phyloP scores from a whole-genome alignment of 2,797 vertebrate genomes.

The Spinus pinus region DNA sequence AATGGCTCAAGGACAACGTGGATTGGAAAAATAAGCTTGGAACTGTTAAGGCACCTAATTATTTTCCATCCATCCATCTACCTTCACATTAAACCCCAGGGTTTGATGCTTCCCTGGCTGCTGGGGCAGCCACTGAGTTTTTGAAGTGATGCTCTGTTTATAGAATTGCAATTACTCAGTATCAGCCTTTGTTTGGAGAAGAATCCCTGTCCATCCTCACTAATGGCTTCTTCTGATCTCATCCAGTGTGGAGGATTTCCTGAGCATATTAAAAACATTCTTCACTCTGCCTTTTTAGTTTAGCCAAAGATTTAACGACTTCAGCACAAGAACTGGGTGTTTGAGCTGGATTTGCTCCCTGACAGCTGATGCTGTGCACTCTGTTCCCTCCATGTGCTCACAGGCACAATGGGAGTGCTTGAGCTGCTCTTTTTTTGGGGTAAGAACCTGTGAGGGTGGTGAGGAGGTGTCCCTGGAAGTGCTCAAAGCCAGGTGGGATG shows the following conservation, averaged over 20 bases:
- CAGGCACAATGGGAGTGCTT: neutral
- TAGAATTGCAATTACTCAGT: constrained; percentile 5
- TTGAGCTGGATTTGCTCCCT: neutral
- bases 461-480: neutral
- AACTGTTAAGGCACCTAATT: neutral
- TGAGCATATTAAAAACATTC: constrained; percentile 12
- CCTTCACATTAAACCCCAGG: neutral
- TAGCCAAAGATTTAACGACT: constrained; percentile 2
- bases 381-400: neutral
- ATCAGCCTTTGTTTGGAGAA: neutral
- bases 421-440: neutral
- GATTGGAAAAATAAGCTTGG: neutral
- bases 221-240: constrained; percentile 37
- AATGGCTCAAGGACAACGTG: neutral
- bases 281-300: constrained; percentile 32
- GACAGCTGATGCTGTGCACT: neutral
- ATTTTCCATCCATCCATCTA: neutral
- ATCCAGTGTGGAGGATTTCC: neutral
- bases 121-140: neutral
- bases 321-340: neutral
- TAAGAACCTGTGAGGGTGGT: neutral
- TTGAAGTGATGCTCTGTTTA: neutral
- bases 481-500: neutral
- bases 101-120: neutral
- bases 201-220: neutral